Evolutionary conservation across 2,113 vertebrate genomes (phyloP), one percentile per base, ranked within the genome.

Genomic region (Corythornis madagascariensis): DNA sequence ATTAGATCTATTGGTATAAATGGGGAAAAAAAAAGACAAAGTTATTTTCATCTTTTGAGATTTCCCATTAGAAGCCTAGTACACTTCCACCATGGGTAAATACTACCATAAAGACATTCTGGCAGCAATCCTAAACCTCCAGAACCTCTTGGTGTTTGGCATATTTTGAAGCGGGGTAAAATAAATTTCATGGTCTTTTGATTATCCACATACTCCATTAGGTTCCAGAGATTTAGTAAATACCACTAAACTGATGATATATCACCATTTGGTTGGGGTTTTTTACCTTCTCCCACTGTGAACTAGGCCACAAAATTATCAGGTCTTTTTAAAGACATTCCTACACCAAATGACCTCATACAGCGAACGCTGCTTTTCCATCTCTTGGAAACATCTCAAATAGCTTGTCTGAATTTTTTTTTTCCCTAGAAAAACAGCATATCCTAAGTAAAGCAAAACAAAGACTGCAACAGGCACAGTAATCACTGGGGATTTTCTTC

Each of bases 181-280:
- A 92, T 66, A 88, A 95, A 93, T 88, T 67, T 95, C 92, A 94
- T n/a, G 72, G 91, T 92, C 82, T 95, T 93, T 67, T 89, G 89
- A 91, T 81, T 93, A 95, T 24, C 69, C 72, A 89, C 69, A 94
- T 40, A 91, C 56, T 94, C 72, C 65, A 92, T 38, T 93, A 86
- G 47, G 82, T 91, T 85, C 60, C 67, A 85, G 60, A 95, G 90
- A 92, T 89, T 95, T 74, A 91, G 67, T 85, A 94, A 96, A 96
- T 73, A 95, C 95, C 94, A 91, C 91, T 91, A 79, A 94, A 91
- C 91, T 64, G 5, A 86, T 83, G 64, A 91, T 93, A 87, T 67
- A 90, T 91, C 92, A 92, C 91, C 64, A 85, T 92, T 52, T 67
- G 87, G 78, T 52, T 67, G 87, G 78, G 59, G 35, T 56, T 92